Conservation (phyloP, 2,113 vertebrate genomes). For the Callospermophilus lateralis region DNA sequence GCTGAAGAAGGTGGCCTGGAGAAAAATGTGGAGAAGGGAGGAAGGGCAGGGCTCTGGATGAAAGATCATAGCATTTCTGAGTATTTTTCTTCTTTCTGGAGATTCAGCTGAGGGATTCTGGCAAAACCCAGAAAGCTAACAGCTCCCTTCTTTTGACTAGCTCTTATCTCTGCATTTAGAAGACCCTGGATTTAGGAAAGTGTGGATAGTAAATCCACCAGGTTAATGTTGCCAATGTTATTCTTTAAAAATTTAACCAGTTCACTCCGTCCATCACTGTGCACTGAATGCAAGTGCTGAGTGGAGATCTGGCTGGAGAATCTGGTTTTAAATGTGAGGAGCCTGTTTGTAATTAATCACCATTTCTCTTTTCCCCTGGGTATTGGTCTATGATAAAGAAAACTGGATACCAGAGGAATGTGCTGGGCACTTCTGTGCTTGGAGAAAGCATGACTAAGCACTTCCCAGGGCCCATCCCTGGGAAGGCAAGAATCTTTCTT, state of each 20-base stretch:
- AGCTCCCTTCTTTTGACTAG: not conserved
- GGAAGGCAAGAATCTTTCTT: not conserved
- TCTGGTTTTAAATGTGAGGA: not conserved
- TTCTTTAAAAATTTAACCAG: not conserved
- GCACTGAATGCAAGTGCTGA: not conserved
- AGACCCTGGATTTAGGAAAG: not conserved
- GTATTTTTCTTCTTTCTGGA: not conserved
- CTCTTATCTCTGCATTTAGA: not conserved
- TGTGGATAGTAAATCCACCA: not conserved
- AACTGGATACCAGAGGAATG: conserved; percentile 26
- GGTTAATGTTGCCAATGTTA: not conserved
- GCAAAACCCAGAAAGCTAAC: not conserved
- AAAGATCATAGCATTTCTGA: not conserved
- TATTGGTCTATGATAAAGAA: not conserved
- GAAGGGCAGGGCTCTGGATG: not conserved
- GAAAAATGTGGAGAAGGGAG: not conserved
- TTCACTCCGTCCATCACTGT: not conserved
- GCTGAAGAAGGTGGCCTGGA: not conserved
- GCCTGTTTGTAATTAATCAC: not conserved
- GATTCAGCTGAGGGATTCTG: not conserved
- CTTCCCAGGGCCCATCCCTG: not conserved
- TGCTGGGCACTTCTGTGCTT: not conserved
- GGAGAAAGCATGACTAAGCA: conserved; percentile 54
- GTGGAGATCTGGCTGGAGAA: not conserved
- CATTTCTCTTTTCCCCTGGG: not conserved